Percentiles rank a stretch among this genome's conserved stretches.
phyloP scores from a whole-genome alignment of 2,888 invertebrate species.

The Calameuta idolon region DNA sequence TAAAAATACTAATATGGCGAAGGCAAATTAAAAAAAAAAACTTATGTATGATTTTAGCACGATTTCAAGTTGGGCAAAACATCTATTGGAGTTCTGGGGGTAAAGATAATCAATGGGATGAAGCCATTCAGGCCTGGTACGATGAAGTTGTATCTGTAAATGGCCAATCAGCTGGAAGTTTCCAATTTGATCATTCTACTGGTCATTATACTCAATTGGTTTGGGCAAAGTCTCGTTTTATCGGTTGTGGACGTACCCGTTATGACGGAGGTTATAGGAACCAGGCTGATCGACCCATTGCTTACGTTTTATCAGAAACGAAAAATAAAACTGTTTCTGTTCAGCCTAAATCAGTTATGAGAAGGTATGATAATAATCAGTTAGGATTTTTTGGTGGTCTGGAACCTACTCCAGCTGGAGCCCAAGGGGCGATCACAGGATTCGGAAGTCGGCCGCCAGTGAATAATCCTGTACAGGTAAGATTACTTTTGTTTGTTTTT shows the following conservation, averaged over 20 bases:
- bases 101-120: conserved; percentile 47
- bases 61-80: conserved; percentile 64
- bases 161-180: neutral
- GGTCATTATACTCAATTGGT: conserved; percentile 23
- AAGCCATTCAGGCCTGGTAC: conserved; percentile 56
- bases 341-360: neutral
- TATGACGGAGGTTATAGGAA: conserved; percentile 8
- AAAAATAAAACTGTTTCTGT: neutral
- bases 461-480: neutral
- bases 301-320: conserved; percentile 11
- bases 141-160: conserved; percentile 52
- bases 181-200: conserved; percentile 3
- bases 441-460: neutral
- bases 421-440: neutral
- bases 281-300: conserved; percentile 10
- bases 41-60: conserved; percentile 33
- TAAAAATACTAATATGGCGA: neutral
- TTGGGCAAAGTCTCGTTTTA: conserved; percentile 18
- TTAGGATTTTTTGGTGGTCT: neutral
- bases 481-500: neutral
- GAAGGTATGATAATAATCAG: neutral
- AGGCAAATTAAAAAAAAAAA: neutral
- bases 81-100: conserved; percentile 42
- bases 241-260: conserved; percentile 22
- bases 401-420: neutral